Conservation (phyloP, 2,797 vertebrate genomes). For the Hylomyscus alleni region DNA sequence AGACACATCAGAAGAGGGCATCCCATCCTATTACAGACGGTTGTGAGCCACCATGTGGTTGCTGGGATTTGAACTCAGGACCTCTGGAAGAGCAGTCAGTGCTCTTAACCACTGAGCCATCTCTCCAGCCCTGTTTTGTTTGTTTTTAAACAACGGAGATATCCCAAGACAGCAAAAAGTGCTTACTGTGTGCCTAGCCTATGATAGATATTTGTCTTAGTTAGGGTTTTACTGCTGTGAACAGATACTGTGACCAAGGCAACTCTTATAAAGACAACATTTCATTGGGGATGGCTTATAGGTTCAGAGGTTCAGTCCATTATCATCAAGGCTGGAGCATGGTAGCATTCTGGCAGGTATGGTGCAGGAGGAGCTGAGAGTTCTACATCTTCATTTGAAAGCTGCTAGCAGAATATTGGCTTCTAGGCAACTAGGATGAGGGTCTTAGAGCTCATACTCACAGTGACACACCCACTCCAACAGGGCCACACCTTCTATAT, state of each 20-base stretch:
- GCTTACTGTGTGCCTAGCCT: not conserved
- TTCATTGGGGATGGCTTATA: not conserved
- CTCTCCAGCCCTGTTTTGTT: too few relatives aligned
- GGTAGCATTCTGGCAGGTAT: not conserved
- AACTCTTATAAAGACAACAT: not conserved
- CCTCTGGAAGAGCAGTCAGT: too few relatives aligned
- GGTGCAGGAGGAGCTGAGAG: not conserved
- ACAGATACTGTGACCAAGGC: not conserved
- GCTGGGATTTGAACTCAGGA: too few relatives aligned
- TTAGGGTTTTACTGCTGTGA: not conserved
- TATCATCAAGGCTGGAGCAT: not conserved
- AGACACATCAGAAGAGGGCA: too few relatives aligned
- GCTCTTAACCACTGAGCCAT: too few relatives aligned
- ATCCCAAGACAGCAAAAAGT: constrained; percentile 35
- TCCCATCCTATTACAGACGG: too few relatives aligned
- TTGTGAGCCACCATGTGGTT: too few relatives aligned
- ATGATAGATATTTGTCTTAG: not conserved
- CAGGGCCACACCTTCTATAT: not conserved
- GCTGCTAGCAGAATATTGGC: not conserved
- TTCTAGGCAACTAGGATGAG: not conserved
- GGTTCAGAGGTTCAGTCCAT: not conserved
- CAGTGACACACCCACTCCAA: too few relatives aligned
- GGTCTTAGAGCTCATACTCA: not conserved
- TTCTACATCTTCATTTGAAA: not conserved
- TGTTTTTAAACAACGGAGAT: not conserved